A percentile compares a stretch with the other conserved stretches of the same genome.
Evolutionary conservation across 2,113 vertebrate species (phyloP).

Genomic region (Bubo bubo): DNA sequence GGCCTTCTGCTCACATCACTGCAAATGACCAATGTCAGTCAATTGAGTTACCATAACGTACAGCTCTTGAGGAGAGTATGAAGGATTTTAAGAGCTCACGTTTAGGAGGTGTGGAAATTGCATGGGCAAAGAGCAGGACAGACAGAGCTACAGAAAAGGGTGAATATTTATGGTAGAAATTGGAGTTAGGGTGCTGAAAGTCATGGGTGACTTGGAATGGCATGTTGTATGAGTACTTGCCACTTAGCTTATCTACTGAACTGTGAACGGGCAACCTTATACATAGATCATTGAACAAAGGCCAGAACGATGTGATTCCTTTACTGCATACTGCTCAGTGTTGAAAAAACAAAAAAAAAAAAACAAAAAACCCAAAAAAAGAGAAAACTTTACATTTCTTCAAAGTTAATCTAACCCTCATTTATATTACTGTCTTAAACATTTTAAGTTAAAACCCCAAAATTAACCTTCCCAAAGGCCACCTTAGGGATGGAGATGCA

Average conservation of each 20-base stretch:
- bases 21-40: neutral
- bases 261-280: neutral
- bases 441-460: neutral
- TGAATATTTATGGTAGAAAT: neutral
- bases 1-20: neutral
- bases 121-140: neutral
- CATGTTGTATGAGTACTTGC: neutral
- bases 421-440: neutral
- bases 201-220: neutral
- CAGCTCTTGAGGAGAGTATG: neutral
- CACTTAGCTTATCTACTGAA: neutral
- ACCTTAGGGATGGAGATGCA: neutral
- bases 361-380: neutral
- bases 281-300: neutral
- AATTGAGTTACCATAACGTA: accelerated
- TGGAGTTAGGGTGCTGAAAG: neutral
- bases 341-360: too few relatives aligned
- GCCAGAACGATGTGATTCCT: neutral
- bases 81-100: neutral
- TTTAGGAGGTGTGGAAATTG: neutral
- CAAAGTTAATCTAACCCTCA: neutral
- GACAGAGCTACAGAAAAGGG: neutral
- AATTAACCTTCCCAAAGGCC: neutral
- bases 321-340: neutral
- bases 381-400: neutral